These are phyloP conservation scores for Drosophila orosa DNA, from an alignment of 1,140 invertebrate genomes.

Conservation along the genomic window DNA sequence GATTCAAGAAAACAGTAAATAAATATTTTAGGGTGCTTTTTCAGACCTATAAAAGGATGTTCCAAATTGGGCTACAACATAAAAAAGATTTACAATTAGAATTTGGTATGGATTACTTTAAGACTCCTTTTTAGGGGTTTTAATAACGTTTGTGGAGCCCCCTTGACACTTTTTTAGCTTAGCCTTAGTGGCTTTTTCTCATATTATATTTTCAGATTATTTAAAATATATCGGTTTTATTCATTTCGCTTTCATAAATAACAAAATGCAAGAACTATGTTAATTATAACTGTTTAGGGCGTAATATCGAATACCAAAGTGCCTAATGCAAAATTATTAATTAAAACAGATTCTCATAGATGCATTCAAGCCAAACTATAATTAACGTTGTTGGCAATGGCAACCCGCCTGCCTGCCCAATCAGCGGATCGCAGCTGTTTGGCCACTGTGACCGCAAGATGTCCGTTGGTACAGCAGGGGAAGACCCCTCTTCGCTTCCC, in stretches of 20 bases:
- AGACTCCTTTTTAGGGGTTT: background rate
- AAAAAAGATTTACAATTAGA: no score
- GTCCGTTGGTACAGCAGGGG: background rate
- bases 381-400: constrained; percentile 14
- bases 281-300: background rate
- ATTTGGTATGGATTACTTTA: no score
- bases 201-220: no score
- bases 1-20: no score
- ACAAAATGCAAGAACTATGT: background rate
- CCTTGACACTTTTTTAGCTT: no score
- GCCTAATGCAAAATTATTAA: background rate
- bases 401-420: constrained; percentile 31
- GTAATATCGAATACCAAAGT: background rate
- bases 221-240: background rate
- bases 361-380: background rate
- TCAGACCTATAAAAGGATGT: no score
- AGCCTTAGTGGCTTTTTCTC: no score
- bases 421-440: constrained; percentile 37
- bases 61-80: no score
- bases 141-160: background rate
- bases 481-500: no score
- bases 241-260: background rate
- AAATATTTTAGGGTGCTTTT: no score
- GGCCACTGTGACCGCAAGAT: constrained; percentile 29
- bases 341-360: background rate